Evolutionary conservation across 2,888 invertebrate species (phyloP), one percentile per base, ranked within the genome.

Genomic region (Parapristionchus giblindavisi): DNA sequence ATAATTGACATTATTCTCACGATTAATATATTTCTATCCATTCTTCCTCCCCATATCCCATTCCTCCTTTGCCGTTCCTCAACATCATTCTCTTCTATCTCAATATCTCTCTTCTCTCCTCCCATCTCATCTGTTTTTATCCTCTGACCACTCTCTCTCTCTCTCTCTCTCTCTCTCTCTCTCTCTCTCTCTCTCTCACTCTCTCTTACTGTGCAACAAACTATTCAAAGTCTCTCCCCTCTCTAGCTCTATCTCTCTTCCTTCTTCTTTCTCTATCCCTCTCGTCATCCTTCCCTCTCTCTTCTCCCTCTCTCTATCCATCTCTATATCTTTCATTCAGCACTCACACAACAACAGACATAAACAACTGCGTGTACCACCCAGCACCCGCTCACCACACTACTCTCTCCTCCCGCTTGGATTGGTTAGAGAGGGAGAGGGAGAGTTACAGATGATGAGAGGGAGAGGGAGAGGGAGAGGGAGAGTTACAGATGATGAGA

Each of bases 161-260:
- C 43, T 43, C 43, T 8, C 17, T 65, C 48, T 17, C 38, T 32
- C 43, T 29, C 43, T 36, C 40, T 65, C 43, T 5, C 48, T 43
- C 63, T 65, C 38, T 61, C 61, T 32, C 38, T 61, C 40, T 61
- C 34, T 40, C 52, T 36, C 24, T 43, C 5, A 65, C 63, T 65
- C 48, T 65, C 63, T 43, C 43, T 43, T n/a, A n/a, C n/a, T n/a
- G n/a, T n/a, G n/a, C n/a, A n/a, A n/a, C n/a, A n/a, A n/a, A n/a
- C n/a, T n/a, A n/a, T n/a, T n/a, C n/a, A n/a, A n/a, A n/a, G n/a
- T n/a, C n/a, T n/a, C n/a, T n/a, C n/a, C n/a, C n/a, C n/a, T n/a
- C n/a, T n/a, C n/a, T n/a, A n/a, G n/a, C n/a, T n/a, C n/a, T n/a
- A n/a, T 14, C 48, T 48, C 48, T 48, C 48, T 21, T 21, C 48